Base-by-base conservation (phyloP, 2,888 invertebrate species). In the Cerastis leucographa region DNA sequence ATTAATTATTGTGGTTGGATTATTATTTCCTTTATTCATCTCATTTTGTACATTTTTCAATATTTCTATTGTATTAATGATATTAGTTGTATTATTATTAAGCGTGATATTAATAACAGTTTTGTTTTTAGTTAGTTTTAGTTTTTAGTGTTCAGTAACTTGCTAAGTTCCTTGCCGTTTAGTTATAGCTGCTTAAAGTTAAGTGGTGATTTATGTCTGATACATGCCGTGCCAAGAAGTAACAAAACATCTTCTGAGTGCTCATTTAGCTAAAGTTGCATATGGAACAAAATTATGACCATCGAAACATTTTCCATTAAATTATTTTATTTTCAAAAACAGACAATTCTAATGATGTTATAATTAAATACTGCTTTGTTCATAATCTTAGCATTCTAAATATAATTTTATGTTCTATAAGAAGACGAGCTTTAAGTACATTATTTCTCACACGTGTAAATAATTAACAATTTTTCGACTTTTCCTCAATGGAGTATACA, bases 61-160 rank as follows among this genome's bases (percentile, higher is more conserved):
- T n/a, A n/a, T n/a, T n/a, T n/a, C n/a, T 83, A 74, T 74, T 79
- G 62, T 76, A 29, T 29, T 66, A 65, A 61, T 74, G 35, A 71
- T 62, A 54, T 9, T 46, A 0, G 40, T 8, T 64, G 42, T 66
- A 80, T 80, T 73, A 40, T 65, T 35, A 35, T 35, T 2, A 2
- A 7, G 22, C 4, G 35, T 9, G 72, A 35, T 71, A 71, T 44
- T 65, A 49, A 59, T 79, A 72, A 35, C 9, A 46, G 22, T 35
- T 42, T 14, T 61, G 54, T 70, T 65, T 64, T 71, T 71, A n/a
- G n/a, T n/a, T n/a, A n/a, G n/a, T n/a, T n/a, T n/a, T n/a, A n/a
- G n/a, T n/a, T n/a, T n/a, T n/a, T n/a, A n/a, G n/a, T n/a, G n/a
- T n/a, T n/a, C n/a, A n/a, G n/a, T n/a, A 49, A 49, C 49, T 49